phyloP scores from a whole-genome alignment of 2,113 vertebrate genomes.

The Chaenogobius annularis region DNA sequence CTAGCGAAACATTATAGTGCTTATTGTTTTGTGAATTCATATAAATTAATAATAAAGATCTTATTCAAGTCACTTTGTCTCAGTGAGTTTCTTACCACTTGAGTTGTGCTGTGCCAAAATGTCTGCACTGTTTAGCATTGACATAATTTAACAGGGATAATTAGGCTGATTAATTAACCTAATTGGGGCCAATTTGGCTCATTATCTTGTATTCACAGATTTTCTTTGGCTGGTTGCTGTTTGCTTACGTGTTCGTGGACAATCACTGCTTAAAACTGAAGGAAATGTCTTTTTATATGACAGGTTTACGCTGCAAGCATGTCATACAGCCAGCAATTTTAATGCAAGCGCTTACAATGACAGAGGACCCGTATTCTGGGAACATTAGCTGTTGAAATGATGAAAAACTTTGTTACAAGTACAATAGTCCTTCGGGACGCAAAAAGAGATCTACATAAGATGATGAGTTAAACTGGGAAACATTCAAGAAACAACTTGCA shows the following conservation, averaged over 20 bases:
- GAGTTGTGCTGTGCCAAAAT: constrained; percentile 23
- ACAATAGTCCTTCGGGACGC: too few relatives aligned
- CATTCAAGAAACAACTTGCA: too few relatives aligned
- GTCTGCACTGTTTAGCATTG: constrained; percentile 20
- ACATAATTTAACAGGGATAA: constrained; percentile 33
- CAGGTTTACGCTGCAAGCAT: background rate
- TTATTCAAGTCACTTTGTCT: background rate
- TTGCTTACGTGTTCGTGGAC: constrained; percentile 16
- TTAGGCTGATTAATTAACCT: constrained; percentile 40
- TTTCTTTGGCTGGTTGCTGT: constrained; percentile 11
- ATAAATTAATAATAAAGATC: background rate
- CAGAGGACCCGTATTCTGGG: background rate
- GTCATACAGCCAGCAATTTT: background rate
- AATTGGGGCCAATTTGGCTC: constrained; percentile 49
- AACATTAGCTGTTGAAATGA: too few relatives aligned
- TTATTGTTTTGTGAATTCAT: background rate
- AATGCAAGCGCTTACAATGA: background rate
- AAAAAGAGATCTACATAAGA: too few relatives aligned
- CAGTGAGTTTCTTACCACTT: constrained; percentile 18
- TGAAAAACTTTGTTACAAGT: too few relatives aligned
- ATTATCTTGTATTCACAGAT: constrained; percentile 35
- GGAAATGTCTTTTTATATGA: background rate
- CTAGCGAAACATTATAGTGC: background rate
- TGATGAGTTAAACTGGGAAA: too few relatives aligned
- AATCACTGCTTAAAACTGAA: background rate